These are phyloP conservation scores for Leptopilina myrica DNA, from an alignment of 2,888 invertebrate genomes.

Conservation along the genomic window DNA sequence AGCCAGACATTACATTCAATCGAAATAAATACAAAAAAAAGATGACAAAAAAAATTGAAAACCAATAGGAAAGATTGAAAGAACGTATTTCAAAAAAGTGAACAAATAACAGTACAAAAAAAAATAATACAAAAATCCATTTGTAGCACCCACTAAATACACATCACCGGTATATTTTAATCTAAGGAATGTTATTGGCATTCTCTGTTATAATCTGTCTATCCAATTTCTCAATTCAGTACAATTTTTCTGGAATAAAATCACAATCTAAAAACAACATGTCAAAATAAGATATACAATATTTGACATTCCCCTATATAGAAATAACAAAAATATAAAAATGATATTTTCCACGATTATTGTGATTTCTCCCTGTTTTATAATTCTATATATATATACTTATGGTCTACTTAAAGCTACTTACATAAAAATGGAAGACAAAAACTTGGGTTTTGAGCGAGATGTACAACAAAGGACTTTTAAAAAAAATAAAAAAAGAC, in stretches of 20 bases:
- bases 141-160: background rate
- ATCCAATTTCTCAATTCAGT: slow-evolving; percentile 15
- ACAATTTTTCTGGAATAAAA: background rate
- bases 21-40: background rate
- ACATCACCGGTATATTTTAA: slow-evolving; percentile 17
- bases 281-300: background rate
- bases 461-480: slow-evolving; percentile 4
- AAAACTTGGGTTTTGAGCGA: slow-evolving; percentile 50
- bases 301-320: background rate
- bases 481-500: background rate
- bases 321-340: background rate
- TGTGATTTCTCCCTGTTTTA: slow-evolving; percentile 7
- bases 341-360: slow-evolving; percentile 4
- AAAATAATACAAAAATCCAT: background rate
- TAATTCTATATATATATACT: background rate
- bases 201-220: slow-evolving; percentile 20
- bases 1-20: too few relatives aligned
- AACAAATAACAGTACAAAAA: background rate
- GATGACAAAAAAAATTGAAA: background rate
- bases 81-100: background rate
- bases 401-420: slow-evolving; percentile 3
- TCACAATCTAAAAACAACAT: slow-evolving; percentile 13
- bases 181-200: background rate
- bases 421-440: slow-evolving; percentile 64
- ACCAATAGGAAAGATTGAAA: background rate